Evolutionary conservation across 2,888 invertebrate genomes (phyloP).

Genomic region (Aspidapion aeneum): DNA sequence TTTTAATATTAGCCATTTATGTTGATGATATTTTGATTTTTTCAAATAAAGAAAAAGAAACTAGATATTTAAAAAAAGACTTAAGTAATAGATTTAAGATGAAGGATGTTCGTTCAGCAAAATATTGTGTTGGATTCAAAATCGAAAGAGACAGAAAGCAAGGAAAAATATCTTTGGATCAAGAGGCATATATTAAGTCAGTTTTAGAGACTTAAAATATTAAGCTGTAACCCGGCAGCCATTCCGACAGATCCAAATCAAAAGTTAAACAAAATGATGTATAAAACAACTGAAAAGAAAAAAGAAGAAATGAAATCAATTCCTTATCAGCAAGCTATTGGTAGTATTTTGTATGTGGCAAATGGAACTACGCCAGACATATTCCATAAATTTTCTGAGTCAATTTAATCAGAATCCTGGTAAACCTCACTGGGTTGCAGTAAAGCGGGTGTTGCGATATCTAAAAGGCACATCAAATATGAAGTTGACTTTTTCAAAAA

Average conservation of each 20-base stretch:
- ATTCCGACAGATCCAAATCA: background rate
- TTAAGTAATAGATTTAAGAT: slow-evolving; percentile 2
- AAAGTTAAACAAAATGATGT: no score
- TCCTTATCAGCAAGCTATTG: slow-evolving; percentile 7
- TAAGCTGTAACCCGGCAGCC: background rate
- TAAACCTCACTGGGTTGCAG: slow-evolving; percentile 7
- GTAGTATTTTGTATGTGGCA: slow-evolving; percentile 8
- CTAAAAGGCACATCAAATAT: slow-evolving; percentile 7
- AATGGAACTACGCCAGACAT: slow-evolving; percentile 14
- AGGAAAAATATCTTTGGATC: background rate
- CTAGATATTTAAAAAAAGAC: slow-evolving; percentile 1
- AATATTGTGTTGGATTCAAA: slow-evolving; percentile 5
- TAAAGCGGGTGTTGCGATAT: slow-evolving; percentile 11
- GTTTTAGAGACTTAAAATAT: slow-evolving; percentile 4
- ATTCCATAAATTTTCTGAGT: slow-evolving; percentile 9
- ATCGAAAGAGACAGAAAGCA: background rate
- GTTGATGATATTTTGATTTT: slow-evolving; percentile 27
- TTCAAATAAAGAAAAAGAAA: background rate
- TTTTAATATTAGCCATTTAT: slow-evolving; percentile 10
- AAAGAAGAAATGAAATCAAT: background rate
- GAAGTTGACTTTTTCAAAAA: background rate
- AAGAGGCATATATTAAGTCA: slow-evolving; percentile 10
- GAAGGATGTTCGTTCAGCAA: slow-evolving; percentile 7
- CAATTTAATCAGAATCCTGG: slow-evolving; percentile 13
- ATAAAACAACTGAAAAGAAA: background rate